Base-by-base conservation (phyloP, 2,113 vertebrate species). In the Galbula dea region DNA sequence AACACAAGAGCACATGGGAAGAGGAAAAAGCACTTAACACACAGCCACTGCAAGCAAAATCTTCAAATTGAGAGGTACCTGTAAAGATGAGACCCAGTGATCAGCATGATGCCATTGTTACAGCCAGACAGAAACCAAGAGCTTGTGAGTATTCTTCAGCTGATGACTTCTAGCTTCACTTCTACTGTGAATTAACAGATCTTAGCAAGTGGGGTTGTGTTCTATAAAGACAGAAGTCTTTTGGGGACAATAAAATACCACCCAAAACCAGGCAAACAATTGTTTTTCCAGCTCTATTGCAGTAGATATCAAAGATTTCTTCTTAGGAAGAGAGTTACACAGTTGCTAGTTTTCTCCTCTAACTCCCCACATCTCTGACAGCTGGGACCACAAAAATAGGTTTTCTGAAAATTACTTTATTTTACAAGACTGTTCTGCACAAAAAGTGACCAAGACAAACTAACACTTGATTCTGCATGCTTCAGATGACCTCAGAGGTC, bases 391-490 rank as follows among this genome's bases (percentile, higher is more conserved):
- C 83, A 95, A 80, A 93, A 94, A 88, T 36, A 83, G 36, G n/a
- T 91, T 77, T 83, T 78, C 71, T 91, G 84, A 71, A 67, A 83
- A 90, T 63, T 3, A 18, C 20, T 94, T 96, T 79, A 90, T 87
- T 94, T 94, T 88, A 88, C 67, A 92, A 94, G 86, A 87, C 39
- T 45, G 41, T 92, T 92, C 85, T 75, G 63, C 86, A 86, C 54
- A 86, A 62, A 58, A 32, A 80, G 37, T 72, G 85, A 81, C n/a
- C 45, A 36, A 10, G 63, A 93, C 86, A 85, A 81, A 77, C 51
- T 80, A 88, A 61, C 65, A 51, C 52, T 43, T 39, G 79, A 78
- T 93, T 90, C 75, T 49, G 84, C 82, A 91, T 86, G 85, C 83
- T 94, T 93, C 82, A 79, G 76, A 5, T 59, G 86, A 94, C 81